Evolutionary conservation across 2,888 invertebrate species (phyloP), one percentile per base, ranked within the genome.

Genomic region (Apotomis capreana): DNA sequence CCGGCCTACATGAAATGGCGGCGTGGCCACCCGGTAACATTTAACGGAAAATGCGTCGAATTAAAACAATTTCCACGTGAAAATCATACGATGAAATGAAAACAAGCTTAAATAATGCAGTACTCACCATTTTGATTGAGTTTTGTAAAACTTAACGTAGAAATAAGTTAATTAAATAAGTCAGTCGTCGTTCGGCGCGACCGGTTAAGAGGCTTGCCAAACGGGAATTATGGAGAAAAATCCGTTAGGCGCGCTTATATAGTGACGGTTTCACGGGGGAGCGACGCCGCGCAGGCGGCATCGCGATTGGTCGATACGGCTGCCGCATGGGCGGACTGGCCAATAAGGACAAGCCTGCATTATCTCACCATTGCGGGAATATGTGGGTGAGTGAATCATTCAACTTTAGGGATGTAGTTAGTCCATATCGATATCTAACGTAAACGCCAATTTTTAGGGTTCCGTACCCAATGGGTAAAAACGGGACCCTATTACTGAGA

Each of bases 181-280:
- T 91, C 91, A 90, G 91, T 92, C 89, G 88, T 88, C 94, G 94
- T 94, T 94, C 94, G 90, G 94, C 93, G 87, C 84, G 88, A 94
- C 95, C 95, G 93, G 95, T 93, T 90, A 95, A 94, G 95, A 92
- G 94, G 95, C 94, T 95, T 94, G 93, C 95, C 94, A 94, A 95
- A 95, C 95, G 94, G 94, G 94, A 93, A 91, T 91, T 94, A 92
- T 91, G 79, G 79, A 79, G 78, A 83, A 87, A 91, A 89, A 86
- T 82, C 86, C 85, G 87, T 87, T 89, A 83, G 84, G 81, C 86
- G 83, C 80, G 85, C 91, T 94, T 95, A 91, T 95, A 95, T 95
- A 95, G 77, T 60, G 62, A 76, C 79, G 79, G 84, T 87, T 87
- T 86, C 87, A 87, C 90, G 91, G 92, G 88, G 88, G 86, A 87